phyloP scores from a whole-genome alignment of 2,888 invertebrate species.

The Fragum sueziense region DNA sequence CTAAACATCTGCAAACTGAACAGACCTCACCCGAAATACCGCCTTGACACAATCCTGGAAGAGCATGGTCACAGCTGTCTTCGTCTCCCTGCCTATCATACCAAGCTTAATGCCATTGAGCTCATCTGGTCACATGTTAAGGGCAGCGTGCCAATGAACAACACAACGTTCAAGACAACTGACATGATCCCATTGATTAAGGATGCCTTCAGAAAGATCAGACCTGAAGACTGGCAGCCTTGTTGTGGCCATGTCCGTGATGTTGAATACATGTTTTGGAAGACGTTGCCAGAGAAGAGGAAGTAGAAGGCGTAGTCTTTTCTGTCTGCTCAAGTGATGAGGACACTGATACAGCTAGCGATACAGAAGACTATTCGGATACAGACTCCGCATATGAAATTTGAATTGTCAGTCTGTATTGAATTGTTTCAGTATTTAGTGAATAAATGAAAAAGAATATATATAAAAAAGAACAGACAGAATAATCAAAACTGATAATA shows the following conservation, averaged over 20 bases:
- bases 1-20: constrained; percentile 17
- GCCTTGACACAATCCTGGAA: constrained; percentile 10
- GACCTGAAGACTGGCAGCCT: background rate
- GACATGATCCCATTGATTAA: background rate
- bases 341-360: background rate
- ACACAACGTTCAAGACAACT: constrained; percentile 16
- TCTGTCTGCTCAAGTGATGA: background rate
- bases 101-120: background rate
- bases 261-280: constrained; percentile 3
- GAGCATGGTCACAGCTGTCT: constrained; percentile 22
- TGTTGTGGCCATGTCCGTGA: constrained; percentile 5
- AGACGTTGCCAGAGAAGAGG: constrained; percentile 8
- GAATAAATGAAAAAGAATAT: no score
- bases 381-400: no score
- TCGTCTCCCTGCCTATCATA: background rate
- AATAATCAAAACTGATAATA: no score
- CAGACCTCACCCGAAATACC: constrained; percentile 2
- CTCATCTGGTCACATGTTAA: constrained; percentile 1
- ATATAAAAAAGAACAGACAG: no score
- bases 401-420: no score
- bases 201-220: background rate
- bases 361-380: background rate
- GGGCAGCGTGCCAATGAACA: constrained; percentile 7
- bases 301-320: background rate
- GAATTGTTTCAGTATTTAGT: no score